Evolutionary conservation across 1,140 invertebrate genomes (phyloP).

Genomic region (Panagrolaimus sp.): DNA sequence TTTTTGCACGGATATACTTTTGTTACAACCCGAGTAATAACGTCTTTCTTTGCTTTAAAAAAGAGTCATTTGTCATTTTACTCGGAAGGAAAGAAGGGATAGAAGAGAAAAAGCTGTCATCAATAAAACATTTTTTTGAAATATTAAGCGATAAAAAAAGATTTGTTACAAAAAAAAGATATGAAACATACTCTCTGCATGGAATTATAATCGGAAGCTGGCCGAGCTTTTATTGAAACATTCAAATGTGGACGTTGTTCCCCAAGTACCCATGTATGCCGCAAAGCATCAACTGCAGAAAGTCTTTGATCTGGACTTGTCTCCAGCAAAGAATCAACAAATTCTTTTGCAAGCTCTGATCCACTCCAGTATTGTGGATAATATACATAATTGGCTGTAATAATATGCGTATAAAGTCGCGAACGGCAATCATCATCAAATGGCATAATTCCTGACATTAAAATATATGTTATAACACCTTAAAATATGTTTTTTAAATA

Average conservation of each 20-base stretch:
- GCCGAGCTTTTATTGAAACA: constrained; percentile 23
- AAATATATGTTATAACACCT: constrained; percentile 60
- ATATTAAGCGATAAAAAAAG: no score
- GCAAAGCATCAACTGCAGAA: constrained; percentile 58
- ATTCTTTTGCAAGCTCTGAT: constrained; percentile 62
- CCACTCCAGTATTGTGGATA: constrained; percentile 63
- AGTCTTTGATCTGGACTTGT: constrained; percentile 60
- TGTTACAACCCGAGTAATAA: neutral
- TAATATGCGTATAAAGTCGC: constrained; percentile 62
- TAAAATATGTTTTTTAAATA: neutral
- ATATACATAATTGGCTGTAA: constrained; percentile 63
- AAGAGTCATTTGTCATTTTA: neutral
- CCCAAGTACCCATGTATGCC: constrained; percentile 60
- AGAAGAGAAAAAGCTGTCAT: no score
- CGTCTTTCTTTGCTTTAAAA: neutral
- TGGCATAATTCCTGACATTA: constrained; percentile 62
- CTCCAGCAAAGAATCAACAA: constrained; percentile 61
- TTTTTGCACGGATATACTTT: no score
- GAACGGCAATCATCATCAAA: constrained; percentile 63
- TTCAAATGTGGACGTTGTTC: constrained; percentile 25
- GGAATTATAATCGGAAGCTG: constrained; percentile 43
- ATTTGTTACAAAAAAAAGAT: neutral
- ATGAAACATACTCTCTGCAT: constrained; percentile 48
- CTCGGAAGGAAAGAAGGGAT: neutral
- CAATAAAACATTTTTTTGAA: no score